Percentiles rank a stretch among this genome's conserved stretches.
phyloP scores from a whole-genome alignment of 1,140 invertebrate genomes.

The Archivesica marissinica region DNA sequence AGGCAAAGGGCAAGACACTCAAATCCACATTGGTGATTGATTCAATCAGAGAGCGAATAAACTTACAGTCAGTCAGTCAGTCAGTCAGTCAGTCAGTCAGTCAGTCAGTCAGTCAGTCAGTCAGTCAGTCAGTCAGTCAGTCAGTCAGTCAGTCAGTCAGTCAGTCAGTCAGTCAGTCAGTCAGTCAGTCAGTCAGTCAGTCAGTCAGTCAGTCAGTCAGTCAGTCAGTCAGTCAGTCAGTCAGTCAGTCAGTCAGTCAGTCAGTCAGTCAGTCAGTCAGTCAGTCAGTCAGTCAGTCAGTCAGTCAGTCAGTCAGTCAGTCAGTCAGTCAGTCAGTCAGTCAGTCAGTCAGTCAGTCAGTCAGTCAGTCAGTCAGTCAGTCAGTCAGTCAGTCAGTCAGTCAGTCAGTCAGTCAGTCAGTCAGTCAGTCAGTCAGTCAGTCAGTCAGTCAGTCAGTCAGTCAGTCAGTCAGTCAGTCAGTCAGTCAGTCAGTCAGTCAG shows the following conservation, averaged over 20 bases:
- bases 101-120: conserved; percentile 60
- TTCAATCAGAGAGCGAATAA: too few relatives aligned
- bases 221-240: conserved; percentile 64
- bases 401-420: too few relatives aligned
- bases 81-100: conserved; percentile 47
- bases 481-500: too few relatives aligned
- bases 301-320: conserved; percentile 62
- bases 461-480: too few relatives aligned
- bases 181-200: conserved; percentile 62
- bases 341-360: conserved; percentile 68
- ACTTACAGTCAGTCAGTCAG: too few relatives aligned
- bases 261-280: conserved; percentile 63
- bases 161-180: conserved; percentile 57
- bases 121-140: conserved; percentile 63
- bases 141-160: conserved; percentile 59
- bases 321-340: conserved; percentile 67
- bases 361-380: conserved; percentile 67
- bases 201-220: conserved; percentile 57
- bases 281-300: conserved; percentile 65
- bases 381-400: too few relatives aligned
- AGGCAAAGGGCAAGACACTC: too few relatives aligned
- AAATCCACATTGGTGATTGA: too few relatives aligned
- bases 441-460: too few relatives aligned
- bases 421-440: too few relatives aligned
- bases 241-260: conserved; percentile 61